Evolutionary conservation across 2,888 invertebrate species (phyloP), one percentile per base, ranked within the genome.

Genomic region (Sylvicola fuscatus): DNA sequence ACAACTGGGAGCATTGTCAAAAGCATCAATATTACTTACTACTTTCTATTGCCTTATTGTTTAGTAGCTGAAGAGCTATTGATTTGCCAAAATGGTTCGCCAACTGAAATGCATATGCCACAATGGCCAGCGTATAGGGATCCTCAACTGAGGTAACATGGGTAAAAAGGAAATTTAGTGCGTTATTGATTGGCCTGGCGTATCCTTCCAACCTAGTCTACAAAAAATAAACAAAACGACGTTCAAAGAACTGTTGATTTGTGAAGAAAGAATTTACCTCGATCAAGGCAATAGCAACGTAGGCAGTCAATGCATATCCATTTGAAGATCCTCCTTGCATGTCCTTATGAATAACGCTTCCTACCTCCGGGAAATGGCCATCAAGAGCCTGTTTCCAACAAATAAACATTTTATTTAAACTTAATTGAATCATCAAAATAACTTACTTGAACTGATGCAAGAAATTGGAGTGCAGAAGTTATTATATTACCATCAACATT

Each of bases 331-430:
- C 74, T 29, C 73, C 77, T 57, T 77, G 79, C 66, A 82, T 70
- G 42, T 72, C 72, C 32, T 48, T 44, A 42, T 60, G 53, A 45
- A 72, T 70, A 13, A 82, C 68, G 41, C 67, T 64, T 32, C 81
- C 82, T 29, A 70, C 70, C 60, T 84, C 82, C 1, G 70, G 67
- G 53, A 83, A 83, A 43, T 70, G 72, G 33, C 83, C 83, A 46
- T 76, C 73, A 10, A 61, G 47, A 13, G 65, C 64, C 57, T 82
- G n/a, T n/a, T n/a, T n/a, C n/a, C n/a, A n/a, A n/a, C n/a, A n/a
- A 81, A n/a, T n/a, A n/a, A n/a, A n/a, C 40, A 66, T 62, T n/a
- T 61, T 59, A 1, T 71, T 58, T 30, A 84, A 56, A n/a, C n/a
- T n/a, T n/a, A n/a, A n/a, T n/a, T n/a, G n/a, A n/a, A n/a, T n/a